A percentile compares a stretch with the other conserved stretches of the same genome.
Conservation (phyloP, 2,113 vertebrate species). For the Corythaeola cristata region DNA sequence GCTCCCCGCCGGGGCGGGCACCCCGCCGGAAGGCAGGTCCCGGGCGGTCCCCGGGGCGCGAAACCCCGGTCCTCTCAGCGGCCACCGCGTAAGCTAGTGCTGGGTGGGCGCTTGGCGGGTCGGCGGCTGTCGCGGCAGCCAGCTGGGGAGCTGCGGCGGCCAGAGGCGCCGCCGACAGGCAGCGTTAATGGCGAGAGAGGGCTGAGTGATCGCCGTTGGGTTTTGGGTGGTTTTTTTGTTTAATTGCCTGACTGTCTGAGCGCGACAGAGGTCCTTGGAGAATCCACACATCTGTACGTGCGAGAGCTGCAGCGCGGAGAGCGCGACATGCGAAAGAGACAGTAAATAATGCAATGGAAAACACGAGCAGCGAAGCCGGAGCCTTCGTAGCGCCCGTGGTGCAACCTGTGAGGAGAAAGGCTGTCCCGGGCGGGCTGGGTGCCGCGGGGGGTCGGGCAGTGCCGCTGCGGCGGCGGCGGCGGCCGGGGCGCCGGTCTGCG, state of each 20-base stretch:
- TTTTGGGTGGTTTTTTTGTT: not conserved
- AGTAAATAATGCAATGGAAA: too few relatives aligned
- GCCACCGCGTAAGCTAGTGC: fast-evolving
- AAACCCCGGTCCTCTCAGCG: not conserved
- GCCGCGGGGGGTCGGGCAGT: not conserved
- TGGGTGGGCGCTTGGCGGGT: too few relatives aligned
- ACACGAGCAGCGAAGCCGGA: fast-evolving
- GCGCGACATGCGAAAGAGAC: too few relatives aligned
- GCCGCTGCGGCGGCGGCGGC: not conserved
- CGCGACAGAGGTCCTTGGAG: too few relatives aligned
- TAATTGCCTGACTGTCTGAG: not conserved
- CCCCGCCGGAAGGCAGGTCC: too few relatives aligned
- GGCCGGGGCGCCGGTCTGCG: too few relatives aligned
- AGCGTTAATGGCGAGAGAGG: not conserved
- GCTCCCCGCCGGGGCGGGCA: not conserved
- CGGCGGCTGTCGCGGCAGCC: not conserved
- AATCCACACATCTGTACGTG: fast-evolving
- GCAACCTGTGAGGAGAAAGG: too few relatives aligned
- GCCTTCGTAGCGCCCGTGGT: fast-evolving
- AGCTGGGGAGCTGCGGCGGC: not conserved
- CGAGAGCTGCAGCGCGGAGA: too few relatives aligned
- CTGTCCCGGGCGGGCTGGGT: not conserved
- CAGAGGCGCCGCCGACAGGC: too few relatives aligned
- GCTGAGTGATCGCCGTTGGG: too few relatives aligned
- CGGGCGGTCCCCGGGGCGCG: too few relatives aligned